Conservation (phyloP, 2,888 invertebrate genomes). For the Leptogaster cylindrica region DNA sequence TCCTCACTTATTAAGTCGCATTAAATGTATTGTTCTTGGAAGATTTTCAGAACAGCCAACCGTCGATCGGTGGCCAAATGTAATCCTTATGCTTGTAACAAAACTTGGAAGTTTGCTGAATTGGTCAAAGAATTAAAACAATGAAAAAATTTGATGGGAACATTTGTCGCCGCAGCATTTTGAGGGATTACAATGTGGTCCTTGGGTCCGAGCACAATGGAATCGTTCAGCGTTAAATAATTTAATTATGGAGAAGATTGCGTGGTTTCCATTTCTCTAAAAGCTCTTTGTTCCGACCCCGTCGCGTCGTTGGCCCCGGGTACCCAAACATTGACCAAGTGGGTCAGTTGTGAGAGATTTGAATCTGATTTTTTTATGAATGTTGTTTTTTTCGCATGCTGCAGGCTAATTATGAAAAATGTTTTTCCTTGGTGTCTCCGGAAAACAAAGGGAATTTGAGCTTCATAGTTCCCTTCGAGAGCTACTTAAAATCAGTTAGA, state of each 20-base stretch:
- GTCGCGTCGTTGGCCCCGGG: neutral
- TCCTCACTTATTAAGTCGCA: constrained; percentile 2
- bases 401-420: neutral
- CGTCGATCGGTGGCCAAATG: neutral
- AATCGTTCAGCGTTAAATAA: constrained; percentile 12
- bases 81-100: neutral
- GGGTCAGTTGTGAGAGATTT: constrained; percentile 7
- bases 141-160: neutral
- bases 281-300: neutral
- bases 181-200: neutral
- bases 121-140: neutral
- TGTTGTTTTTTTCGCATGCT: neutral
- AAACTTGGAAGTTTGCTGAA: neutral
- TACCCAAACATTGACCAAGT: neutral
- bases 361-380: neutral
- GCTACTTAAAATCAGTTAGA: neutral
- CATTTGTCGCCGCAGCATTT: neutral
- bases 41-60: neutral
- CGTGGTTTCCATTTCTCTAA: neutral
- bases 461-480: neutral
- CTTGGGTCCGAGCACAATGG: constrained; percentile 1
- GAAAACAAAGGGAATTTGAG: neutral
- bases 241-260: constrained; percentile 10
- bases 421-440: neutral
- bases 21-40: neutral